Evolutionary conservation across 2,888 invertebrate genomes (phyloP).

Genomic region (Anorthoa munda): DNA sequence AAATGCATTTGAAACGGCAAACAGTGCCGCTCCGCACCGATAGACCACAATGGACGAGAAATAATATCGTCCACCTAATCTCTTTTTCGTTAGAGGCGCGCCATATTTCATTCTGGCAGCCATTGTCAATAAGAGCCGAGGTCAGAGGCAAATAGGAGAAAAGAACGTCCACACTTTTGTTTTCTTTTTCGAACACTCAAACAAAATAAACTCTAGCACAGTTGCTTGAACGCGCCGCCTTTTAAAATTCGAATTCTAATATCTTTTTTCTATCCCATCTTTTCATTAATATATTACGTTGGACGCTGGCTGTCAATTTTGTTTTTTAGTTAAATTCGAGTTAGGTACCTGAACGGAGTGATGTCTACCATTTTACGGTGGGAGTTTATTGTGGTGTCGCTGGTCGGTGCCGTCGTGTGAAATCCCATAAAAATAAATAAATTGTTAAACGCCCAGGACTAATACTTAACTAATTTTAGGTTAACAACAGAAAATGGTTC

Average conservation of each 20-base stretch:
- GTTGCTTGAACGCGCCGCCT: slow-evolving; percentile 88
- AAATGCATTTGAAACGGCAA: slow-evolving; percentile 79
- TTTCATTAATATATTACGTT: slow-evolving; percentile 90
- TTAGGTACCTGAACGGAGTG: slow-evolving; percentile 77
- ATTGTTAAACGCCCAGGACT: slow-evolving; percentile 64
- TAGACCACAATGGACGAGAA: slow-evolving; percentile 77
- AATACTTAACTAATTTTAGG: slow-evolving; percentile 53
- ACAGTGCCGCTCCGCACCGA: slow-evolving; percentile 78
- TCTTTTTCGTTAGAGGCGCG: slow-evolving; percentile 88
- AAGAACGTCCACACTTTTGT: slow-evolving; percentile 86
- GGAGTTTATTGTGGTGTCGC: slow-evolving; percentile 74
- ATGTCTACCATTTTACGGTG: slow-evolving; percentile 80
- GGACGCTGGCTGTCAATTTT: slow-evolving; percentile 85
- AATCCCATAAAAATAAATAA: slow-evolving; percentile 73
- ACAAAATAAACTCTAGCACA: slow-evolving; percentile 87
- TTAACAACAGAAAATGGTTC: slow-evolving; percentile 53
- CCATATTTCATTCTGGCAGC: slow-evolving; percentile 91
- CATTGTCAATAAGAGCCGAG: slow-evolving; percentile 90
- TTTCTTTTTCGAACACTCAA: slow-evolving; percentile 88
- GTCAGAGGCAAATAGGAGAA: slow-evolving; percentile 90
- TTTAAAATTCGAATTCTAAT: slow-evolving; percentile 87
- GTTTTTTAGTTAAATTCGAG: slow-evolving; percentile 76
- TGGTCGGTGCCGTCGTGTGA: slow-evolving; percentile 70
- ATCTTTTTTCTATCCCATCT: slow-evolving; percentile 85
- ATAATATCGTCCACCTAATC: slow-evolving; percentile 89